Conservation (phyloP, 2,113 vertebrate species). For the Archilochus colubris region DNA sequence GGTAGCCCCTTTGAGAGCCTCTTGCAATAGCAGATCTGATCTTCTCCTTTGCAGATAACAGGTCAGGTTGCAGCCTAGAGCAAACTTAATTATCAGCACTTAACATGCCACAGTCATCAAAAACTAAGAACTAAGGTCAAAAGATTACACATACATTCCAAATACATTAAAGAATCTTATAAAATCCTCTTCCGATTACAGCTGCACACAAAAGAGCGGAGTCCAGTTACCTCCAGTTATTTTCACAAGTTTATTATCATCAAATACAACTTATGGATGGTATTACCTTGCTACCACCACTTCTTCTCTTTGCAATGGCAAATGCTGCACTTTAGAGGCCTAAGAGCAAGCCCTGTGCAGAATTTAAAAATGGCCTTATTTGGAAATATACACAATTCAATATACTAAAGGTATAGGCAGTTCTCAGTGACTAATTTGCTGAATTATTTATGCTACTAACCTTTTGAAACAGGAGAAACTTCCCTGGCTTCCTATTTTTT, state of each 20-base stretch:
- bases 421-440: not conserved
- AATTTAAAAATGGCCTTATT: not conserved
- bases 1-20: not conserved
- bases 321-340: not conserved
- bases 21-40: not conserved
- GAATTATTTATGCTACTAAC: not conserved
- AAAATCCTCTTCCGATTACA: conserved; percentile 1
- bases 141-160: conserved; percentile 43
- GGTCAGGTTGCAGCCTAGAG: conserved; percentile 50
- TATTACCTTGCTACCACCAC: not conserved
- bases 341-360: not conserved
- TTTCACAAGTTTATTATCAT: conserved; percentile 19
- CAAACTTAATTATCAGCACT: conserved; percentile 43
- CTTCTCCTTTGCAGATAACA: not conserved
- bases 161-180: not conserved
- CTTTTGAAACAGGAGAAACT: not conserved
- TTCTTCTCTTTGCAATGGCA: not conserved
- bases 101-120: conserved; percentile 25
- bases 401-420: not conserved
- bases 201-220: not conserved
- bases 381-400: not conserved
- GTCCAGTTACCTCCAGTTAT: not conserved
- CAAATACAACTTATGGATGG: not conserved
- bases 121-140: conserved; percentile 26
- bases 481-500: not conserved